Conservation (phyloP, 2,888 invertebrate genomes). For the Oligia latruncula region DNA sequence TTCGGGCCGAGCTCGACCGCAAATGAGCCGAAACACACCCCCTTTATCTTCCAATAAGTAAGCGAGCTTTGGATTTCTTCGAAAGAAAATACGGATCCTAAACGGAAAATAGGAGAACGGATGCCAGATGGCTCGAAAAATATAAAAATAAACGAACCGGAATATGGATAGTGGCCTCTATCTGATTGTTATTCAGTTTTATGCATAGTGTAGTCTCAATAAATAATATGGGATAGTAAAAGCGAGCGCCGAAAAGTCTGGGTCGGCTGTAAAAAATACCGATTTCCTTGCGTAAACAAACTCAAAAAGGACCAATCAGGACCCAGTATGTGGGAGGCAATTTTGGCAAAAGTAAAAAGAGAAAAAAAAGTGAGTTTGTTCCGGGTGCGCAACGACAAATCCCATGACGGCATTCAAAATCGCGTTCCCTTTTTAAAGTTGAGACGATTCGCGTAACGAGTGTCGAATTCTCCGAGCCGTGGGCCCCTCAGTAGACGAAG, state of each 20-base stretch:
- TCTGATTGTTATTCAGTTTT: conserved; percentile 83
- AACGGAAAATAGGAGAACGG: conserved; percentile 77
- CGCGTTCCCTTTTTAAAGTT: conserved; percentile 89
- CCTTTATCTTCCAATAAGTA: conserved; percentile 88
- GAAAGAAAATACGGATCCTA: conserved; percentile 77
- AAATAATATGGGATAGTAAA: conserved; percentile 79
- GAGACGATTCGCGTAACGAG: conserved; percentile 89
- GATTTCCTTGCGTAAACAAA: conserved; percentile 74
- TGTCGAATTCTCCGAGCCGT: conserved; percentile 87
- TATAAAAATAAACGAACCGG: conserved; percentile 86
- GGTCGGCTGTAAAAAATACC: conserved; percentile 72
- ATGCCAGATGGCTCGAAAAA: conserved; percentile 86
- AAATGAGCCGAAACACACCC: conserved; percentile 88
- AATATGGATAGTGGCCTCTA: conserved; percentile 81
- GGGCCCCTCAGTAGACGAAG: conserved; percentile 83
- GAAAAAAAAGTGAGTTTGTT: conserved; percentile 78
- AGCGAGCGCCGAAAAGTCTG: conserved; percentile 72
- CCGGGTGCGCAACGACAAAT: conserved; percentile 79
- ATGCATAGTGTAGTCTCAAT: conserved; percentile 79
- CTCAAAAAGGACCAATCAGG: conserved; percentile 65
- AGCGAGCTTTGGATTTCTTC: conserved; percentile 81
- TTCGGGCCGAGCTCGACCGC: conserved; percentile 82
- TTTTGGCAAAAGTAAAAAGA: conserved; percentile 77
- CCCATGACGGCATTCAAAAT: conserved; percentile 86
- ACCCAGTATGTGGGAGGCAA: conserved; percentile 68